Conservation (phyloP, 2,113 vertebrate species). For the Recurvirostra avosetta region DNA sequence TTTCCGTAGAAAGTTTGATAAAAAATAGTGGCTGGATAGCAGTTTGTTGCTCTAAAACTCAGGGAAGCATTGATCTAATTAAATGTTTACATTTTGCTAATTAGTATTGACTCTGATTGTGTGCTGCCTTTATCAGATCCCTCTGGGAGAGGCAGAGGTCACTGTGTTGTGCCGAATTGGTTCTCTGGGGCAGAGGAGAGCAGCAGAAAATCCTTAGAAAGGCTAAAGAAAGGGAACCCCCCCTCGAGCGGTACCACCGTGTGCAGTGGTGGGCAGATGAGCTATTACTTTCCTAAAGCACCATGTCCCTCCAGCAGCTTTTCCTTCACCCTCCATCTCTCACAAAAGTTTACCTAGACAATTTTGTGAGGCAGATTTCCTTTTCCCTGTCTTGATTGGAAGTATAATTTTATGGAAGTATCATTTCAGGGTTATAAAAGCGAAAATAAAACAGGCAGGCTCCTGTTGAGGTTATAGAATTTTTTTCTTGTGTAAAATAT, state of each 20-base stretch:
- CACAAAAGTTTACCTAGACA: neutral
- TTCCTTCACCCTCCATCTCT: neutral
- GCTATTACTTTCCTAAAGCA: neutral
- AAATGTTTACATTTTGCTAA: conserved; percentile 56
- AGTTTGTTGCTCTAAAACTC: neutral
- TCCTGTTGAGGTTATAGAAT: neutral
- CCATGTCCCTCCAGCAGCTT: neutral
- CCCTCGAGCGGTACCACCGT: rapidly evolving
- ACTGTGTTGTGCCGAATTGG: neutral
- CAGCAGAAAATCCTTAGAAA: neutral
- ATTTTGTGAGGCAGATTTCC: neutral
- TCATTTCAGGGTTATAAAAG: conserved; percentile 10
- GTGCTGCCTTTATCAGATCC: neutral
- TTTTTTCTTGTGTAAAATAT: neutral
- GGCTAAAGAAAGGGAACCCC: neutral
- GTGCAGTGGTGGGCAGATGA: neutral
- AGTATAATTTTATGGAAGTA: conserved; percentile 1
- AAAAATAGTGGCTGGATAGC: neutral
- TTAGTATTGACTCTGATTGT: conserved; percentile 32
- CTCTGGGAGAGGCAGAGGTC: conserved; percentile 39
- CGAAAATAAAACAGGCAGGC: conserved; percentile 10
- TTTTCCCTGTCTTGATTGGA: neutral
- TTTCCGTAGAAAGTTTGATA: neutral
- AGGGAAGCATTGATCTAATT: conserved; percentile 1
- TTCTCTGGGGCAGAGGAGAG: neutral